Base-by-base conservation (phyloP, 2,113 vertebrate genomes). In the Lasiurus cinereus region DNA sequence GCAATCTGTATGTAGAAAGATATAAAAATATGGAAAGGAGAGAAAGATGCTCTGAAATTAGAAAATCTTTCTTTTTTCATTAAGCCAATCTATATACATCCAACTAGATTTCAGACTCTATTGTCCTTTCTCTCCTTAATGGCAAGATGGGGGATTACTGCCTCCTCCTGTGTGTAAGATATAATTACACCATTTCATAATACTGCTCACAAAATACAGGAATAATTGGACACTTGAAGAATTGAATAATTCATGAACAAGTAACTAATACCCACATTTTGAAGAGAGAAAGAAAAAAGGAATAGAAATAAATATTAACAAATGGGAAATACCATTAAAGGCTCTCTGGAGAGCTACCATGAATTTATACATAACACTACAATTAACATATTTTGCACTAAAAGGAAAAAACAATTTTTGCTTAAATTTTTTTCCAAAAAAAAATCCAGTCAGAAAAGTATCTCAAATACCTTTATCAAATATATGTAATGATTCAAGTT, bases 291-390 rank as follows among this genome's bases (percentile, higher is more conserved):
- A 94, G 50, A 87, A 80, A 93, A 93, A 64, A 8, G 59, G 19
- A 91, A 67, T 14, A 85, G 62, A 92, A 95, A 56, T 76, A 88
- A 82, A 59, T 22, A 91, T 29, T 72, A 91, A 76, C 15, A 93
- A 77, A 67, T 8, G 77, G 9, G 8, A 90, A 97, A 82, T 84
- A 39, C 0, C 33, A 92, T 8, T 83, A 87, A 66, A 87, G 64
- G 12, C 5, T 76, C 64, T 84, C 59, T 33, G 76, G 18, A 77
- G 56, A 90, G 43, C 56, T 80, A 87, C 0, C 4, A 64, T 13
- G 29, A 59, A 33, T 16, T 29, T 76, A 88, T n/a, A 79, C 24
- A 94, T 27, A 91, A 78, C 66, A 52, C 24, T 88, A 43, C 29
- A 8, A 50, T 22, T 29, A 73, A 87, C 4, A 56, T 27, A 91